Evolutionary conservation across 2,888 invertebrate genomes (phyloP).

Genomic region (Ochropleura leucogaster): DNA sequence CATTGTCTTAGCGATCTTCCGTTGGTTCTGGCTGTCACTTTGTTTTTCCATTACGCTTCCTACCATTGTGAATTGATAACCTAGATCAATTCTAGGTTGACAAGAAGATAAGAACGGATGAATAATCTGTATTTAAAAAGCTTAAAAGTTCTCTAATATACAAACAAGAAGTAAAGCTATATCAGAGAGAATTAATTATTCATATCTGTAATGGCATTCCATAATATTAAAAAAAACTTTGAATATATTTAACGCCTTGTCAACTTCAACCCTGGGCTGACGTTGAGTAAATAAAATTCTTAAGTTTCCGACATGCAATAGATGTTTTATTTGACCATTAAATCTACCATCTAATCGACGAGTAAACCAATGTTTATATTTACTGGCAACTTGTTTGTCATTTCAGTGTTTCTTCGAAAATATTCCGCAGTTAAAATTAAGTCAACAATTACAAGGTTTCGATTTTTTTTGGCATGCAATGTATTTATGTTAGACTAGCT

Average conservation of each 20-base stretch:
- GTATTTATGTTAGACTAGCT: not conserved
- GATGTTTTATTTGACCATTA: not conserved
- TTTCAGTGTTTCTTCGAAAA: slow-evolving; percentile 6
- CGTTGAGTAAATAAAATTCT: not conserved
- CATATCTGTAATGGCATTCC: too few species aligned
- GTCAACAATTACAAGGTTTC: not conserved
- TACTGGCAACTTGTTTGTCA: not conserved
- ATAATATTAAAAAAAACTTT: slow-evolving; percentile 6
- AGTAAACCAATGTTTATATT: not conserved
- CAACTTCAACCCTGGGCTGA: not conserved
- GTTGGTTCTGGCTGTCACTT: too few species aligned
- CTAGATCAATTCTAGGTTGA: too few species aligned
- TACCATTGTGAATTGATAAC: too few species aligned
- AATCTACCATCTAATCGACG: too few species aligned
- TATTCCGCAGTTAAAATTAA: not conserved
- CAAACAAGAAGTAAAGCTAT: too few species aligned
- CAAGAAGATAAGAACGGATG: too few species aligned
- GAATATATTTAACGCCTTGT: slow-evolving; percentile 16
- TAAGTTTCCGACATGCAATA: not conserved
- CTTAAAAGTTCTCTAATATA: too few species aligned
- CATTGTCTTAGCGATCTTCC: too few species aligned
- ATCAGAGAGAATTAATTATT: too few species aligned
- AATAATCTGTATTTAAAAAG: too few species aligned
- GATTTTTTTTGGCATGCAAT: not conserved
- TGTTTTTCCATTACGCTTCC: too few species aligned